Percentiles rank a stretch among this genome's conserved stretches.
phyloP scores from a whole-genome alignment of 2,888 invertebrate species.

The Lycia hirtaria region DNA sequence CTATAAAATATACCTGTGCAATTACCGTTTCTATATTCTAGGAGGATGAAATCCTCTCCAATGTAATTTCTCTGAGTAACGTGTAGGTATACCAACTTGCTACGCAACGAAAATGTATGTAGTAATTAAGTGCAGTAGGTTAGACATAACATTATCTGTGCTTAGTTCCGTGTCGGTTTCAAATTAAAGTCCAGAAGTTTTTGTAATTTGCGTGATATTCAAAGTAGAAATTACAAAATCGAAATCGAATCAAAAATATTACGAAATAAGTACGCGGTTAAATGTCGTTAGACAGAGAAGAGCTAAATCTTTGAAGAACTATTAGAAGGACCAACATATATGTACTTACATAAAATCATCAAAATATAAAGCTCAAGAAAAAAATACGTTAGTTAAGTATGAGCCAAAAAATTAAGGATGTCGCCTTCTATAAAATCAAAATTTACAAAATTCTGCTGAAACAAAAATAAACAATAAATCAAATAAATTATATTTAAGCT shows the following conservation, averaged over 20 bases:
- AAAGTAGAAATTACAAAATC: too few species aligned
- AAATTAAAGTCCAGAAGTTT: slow-evolving; percentile 15
- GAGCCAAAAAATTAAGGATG: too few species aligned
- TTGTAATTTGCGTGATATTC: background rate
- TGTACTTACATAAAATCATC: too few species aligned
- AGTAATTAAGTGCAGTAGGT: slow-evolving; percentile 41
- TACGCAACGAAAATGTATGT: slow-evolving; percentile 33
- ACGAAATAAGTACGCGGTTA: background rate
- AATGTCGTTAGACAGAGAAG: too few species aligned
- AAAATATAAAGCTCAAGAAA: too few species aligned
- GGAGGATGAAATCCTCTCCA: slow-evolving; percentile 38
- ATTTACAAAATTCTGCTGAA: too few species aligned
- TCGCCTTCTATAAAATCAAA: too few species aligned
- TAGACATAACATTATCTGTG: slow-evolving; percentile 26
- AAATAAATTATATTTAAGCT: too few species aligned
- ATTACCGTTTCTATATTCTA: slow-evolving; percentile 40
- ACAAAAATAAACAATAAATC: too few species aligned
- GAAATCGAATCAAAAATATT: background rate
- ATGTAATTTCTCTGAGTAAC: slow-evolving; percentile 26
- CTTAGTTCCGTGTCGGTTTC: slow-evolving; percentile 23
- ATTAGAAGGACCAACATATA: too few species aligned
- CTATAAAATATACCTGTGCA: slow-evolving; percentile 34
- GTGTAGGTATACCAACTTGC: slow-evolving; percentile 7
- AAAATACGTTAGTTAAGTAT: too few species aligned
- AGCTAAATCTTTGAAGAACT: too few species aligned